These are phyloP conservation scores for Adelphocoris suturalis DNA, from an alignment of 2,888 invertebrate species.

Conservation along the genomic window DNA sequence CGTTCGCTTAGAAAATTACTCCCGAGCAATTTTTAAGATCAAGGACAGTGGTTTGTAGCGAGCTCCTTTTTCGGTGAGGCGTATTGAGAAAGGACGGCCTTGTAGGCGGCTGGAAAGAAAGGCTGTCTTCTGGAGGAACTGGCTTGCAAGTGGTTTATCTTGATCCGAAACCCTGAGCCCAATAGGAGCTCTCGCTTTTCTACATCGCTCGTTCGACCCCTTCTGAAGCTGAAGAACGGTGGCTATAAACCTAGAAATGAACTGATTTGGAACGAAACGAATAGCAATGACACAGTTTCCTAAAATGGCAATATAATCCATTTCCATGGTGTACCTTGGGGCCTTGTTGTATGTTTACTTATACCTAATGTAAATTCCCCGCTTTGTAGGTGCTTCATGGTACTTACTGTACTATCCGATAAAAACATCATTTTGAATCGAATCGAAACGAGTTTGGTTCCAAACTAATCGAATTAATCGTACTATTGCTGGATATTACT, in stretches of 20 bases:
- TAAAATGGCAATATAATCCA: slow-evolving; percentile 40
- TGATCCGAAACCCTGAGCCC: slow-evolving; percentile 71
- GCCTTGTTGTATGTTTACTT: slow-evolving; percentile 8
- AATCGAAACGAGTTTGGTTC: no score
- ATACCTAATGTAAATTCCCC: not conserved
- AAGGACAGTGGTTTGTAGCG: slow-evolving; percentile 46
- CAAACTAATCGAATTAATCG: no score
- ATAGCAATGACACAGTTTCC: slow-evolving; percentile 61
- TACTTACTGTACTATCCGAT: no score
- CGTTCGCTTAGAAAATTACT: slow-evolving; percentile 66
- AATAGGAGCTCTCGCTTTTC: slow-evolving; percentile 59
- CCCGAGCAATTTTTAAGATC: slow-evolving; percentile 68
- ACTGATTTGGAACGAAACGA: slow-evolving; percentile 61
- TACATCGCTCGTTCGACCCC: slow-evolving; percentile 2
- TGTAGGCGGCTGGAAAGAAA: slow-evolving; percentile 66
- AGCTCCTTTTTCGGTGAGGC: slow-evolving; percentile 68
- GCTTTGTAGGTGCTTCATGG: no score
- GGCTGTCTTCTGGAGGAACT: slow-evolving; percentile 68
- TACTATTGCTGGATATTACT: no score
- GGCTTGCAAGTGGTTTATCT: slow-evolving; percentile 67
- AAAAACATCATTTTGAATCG: no score
- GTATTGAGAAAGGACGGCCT: slow-evolving; percentile 68
- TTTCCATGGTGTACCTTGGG: slow-evolving; percentile 24
- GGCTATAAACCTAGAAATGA: slow-evolving; percentile 61
- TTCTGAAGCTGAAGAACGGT: slow-evolving; percentile 7